phyloP scores from a whole-genome alignment of 1,140 invertebrate genomes.

The Drosophila simulans region DNA sequence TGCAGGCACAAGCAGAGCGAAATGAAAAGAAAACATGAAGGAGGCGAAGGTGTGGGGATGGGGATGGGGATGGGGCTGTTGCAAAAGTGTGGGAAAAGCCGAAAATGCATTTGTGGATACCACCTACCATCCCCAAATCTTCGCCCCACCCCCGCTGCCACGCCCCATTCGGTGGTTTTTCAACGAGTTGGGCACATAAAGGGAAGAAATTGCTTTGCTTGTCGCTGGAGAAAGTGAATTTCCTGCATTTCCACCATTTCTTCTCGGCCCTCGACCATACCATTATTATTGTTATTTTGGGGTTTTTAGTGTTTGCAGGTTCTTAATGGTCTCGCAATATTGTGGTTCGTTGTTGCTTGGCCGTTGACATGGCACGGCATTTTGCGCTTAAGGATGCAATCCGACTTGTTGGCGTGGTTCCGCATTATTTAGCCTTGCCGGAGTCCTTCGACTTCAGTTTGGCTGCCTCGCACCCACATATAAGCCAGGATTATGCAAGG shows the following conservation, averaged over 20 bases:
- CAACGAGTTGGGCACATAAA: conserved; percentile 35
- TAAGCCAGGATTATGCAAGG: conserved; percentile 11
- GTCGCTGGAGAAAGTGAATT: conserved; percentile 56
- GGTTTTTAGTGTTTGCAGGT: conserved; percentile 37
- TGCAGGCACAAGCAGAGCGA: conserved; percentile 42
- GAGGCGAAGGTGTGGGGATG: neutral
- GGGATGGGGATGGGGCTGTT: conserved; percentile 9
- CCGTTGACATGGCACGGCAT: conserved; percentile 62
- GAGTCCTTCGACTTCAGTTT: conserved; percentile 1
- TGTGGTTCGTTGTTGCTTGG: conserved; percentile 32
- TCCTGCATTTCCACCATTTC: conserved; percentile 48
- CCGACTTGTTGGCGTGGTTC: conserved; percentile 17
- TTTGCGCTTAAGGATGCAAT: conserved; percentile 60
- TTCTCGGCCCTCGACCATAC: conserved; percentile 10
- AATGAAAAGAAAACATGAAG: conserved; percentile 12
- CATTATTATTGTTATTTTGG: conserved; percentile 59
- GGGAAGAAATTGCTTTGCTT: conserved; percentile 38
- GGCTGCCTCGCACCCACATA: conserved; percentile 6
- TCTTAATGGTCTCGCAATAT: conserved; percentile 64
- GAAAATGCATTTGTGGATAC: conserved; percentile 35
- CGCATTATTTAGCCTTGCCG: conserved; percentile 12
- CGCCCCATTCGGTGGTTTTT: conserved; percentile 17
- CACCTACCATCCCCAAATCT: too few species aligned
- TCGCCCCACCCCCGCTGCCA: neutral
- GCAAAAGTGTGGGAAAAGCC: conserved; percentile 26